These are phyloP conservation scores for Notarius lentiginosus DNA, from an alignment of 2,113 vertebrate genomes.

Conservation along the genomic window DNA sequence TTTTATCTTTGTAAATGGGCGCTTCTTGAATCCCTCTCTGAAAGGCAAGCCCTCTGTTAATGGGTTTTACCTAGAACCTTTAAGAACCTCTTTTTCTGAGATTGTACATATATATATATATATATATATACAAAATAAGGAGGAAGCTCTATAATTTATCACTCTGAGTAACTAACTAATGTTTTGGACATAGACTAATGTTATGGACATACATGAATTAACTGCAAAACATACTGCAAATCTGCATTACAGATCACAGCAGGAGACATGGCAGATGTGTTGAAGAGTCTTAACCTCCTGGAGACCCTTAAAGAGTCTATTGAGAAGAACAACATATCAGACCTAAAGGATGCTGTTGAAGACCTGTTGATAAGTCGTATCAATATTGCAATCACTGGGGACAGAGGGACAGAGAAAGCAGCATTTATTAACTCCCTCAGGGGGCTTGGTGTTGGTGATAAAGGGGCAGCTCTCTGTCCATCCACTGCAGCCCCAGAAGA, in stretches of 20 bases:
- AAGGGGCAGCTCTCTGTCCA: conserved; percentile 55
- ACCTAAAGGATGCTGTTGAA: conserved; percentile 71
- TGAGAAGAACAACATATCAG: conserved; percentile 68
- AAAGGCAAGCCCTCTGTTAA: neutral
- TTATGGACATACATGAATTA: neutral
- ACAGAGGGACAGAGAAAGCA: conserved; percentile 62
- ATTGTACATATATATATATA: neutral
- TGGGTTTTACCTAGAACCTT: neutral
- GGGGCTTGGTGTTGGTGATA: conserved; percentile 62
- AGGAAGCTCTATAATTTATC: neutral
- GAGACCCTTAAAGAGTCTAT: conserved; percentile 71
- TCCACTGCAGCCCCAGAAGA: conserved; percentile 52
- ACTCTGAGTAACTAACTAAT: neutral
- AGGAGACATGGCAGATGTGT: conserved; percentile 66
- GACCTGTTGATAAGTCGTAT: conserved; percentile 72
- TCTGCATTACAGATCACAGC: neutral
- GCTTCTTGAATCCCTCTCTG: neutral
- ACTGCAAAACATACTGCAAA: neutral
- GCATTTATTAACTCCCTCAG: conserved; percentile 67
- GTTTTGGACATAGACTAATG: neutral
- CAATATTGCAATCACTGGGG: conserved; percentile 65
- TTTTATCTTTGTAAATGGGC: neutral
- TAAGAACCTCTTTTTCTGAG: neutral
- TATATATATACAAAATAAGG: neutral
- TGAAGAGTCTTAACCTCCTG: conserved; percentile 67